A percentile compares a stretch with the other conserved stretches of the same genome.
These are phyloP conservation scores for Xyrichtys novacula DNA, from an alignment of 2,797 vertebrate species.

Conservation along the genomic window DNA sequence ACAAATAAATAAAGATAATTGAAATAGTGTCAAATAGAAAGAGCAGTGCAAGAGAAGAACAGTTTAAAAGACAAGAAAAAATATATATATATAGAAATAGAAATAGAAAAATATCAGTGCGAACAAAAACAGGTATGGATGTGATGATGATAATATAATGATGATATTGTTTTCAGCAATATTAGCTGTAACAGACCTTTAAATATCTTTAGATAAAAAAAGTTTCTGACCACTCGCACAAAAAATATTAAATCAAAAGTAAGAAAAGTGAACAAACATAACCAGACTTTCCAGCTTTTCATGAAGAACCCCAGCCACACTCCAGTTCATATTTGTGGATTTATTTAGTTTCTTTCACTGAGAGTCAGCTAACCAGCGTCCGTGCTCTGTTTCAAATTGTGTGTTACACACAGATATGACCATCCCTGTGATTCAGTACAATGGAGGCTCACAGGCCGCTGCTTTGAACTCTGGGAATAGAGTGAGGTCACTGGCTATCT, in stretches of 20 bases:
- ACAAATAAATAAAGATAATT: too few relatives aligned
- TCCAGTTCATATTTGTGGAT: not conserved
- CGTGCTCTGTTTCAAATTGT: constrained; percentile 69
- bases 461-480: constrained; percentile 80
- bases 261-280: too few relatives aligned
- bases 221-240: not conserved
- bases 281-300: not conserved
- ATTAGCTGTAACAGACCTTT: too few relatives aligned
- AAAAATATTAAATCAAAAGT: too few relatives aligned
- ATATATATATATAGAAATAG: too few relatives aligned
- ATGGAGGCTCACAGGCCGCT: constrained; percentile 60
- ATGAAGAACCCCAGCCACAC: not conserved
- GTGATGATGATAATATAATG: too few relatives aligned
- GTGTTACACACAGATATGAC: constrained; percentile 61
- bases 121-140: too few relatives aligned
- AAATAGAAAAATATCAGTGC: too few relatives aligned
- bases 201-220: not conserved
- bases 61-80: too few relatives aligned
- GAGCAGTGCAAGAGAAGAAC: too few relatives aligned
- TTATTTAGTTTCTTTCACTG: not conserved
- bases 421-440: constrained; percentile 68
- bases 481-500: constrained; percentile 80
- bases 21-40: too few relatives aligned
- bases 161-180: too few relatives aligned
- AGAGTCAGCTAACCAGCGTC: constrained; percentile 35